Evolutionary conservation across 2,113 vertebrate species (phyloP).

Genomic region (Elaphurus davidianus): DNA sequence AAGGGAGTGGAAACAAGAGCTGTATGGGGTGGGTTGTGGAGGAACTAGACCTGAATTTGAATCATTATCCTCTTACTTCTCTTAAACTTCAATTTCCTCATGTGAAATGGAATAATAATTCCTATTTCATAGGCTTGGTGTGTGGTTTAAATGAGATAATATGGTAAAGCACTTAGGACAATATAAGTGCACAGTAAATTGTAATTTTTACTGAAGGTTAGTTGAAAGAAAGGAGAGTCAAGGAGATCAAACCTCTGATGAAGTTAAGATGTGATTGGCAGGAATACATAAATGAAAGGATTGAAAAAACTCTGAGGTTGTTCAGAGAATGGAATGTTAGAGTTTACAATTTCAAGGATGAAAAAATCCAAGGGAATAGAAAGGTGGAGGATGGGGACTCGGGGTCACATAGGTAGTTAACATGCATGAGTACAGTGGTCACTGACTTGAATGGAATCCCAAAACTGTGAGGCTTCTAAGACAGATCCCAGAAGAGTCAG

Average conservation of each 20-base stretch:
- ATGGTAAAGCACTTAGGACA: neutral
- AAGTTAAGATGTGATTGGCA: neutral
- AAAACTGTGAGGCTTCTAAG: neutral
- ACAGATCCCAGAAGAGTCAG: neutral
- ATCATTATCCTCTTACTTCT: neutral
- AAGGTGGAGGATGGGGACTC: neutral
- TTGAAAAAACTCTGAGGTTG: neutral
- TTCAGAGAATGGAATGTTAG: neutral
- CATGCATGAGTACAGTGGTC: neutral
- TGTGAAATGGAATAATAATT: neutral
- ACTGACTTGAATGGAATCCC: neutral
- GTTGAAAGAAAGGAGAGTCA: neutral
- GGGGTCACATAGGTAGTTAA: neutral
- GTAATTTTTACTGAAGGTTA: neutral
- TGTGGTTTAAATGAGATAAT: neutral
- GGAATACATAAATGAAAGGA: neutral
- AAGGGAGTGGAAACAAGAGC: neutral
- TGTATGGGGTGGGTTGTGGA: neutral
- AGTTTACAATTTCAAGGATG: neutral
- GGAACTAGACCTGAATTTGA: neutral
- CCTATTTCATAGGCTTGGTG: neutral
- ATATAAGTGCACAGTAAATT: neutral
- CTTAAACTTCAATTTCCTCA: neutral
- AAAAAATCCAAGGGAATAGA: neutral
- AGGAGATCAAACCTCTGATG: neutral